phyloP scores from a whole-genome alignment of 2,113 vertebrate species.

The Clarias gariepinus region DNA sequence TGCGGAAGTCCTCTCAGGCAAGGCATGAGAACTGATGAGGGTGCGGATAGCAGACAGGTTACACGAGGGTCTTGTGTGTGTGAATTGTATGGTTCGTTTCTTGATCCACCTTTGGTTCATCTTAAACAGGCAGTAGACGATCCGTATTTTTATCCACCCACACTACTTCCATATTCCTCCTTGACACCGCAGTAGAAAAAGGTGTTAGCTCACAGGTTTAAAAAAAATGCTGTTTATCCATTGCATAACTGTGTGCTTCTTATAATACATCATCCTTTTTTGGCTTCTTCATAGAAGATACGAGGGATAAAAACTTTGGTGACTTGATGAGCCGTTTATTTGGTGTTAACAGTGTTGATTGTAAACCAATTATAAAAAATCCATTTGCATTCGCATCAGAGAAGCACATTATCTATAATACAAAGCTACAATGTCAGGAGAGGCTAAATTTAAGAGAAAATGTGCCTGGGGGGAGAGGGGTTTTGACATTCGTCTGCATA shows the following conservation, averaged over 20 bases:
- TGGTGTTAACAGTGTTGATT: constrained; percentile 39
- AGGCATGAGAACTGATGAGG: constrained; percentile 43
- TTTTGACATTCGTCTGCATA: constrained; percentile 32
- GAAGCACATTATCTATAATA: constrained; percentile 47
- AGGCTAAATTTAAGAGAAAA: constrained; percentile 35
- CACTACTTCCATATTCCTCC: constrained; percentile 37
- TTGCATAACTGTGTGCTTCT: constrained; percentile 16
- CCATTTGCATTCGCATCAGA: constrained; percentile 48
- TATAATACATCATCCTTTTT: constrained; percentile 39
- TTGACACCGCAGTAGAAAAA: constrained; percentile 32
- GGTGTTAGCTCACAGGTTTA: background rate
- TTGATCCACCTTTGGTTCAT: constrained; percentile 26
- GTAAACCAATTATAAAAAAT: constrained; percentile 49
- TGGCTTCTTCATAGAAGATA: constrained; percentile 8
- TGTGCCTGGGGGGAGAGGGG: background rate
- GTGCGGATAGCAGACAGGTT: constrained; percentile 22
- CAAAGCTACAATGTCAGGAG: constrained; percentile 33
- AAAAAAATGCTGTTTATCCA: constrained; percentile 15
- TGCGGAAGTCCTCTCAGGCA: constrained; percentile 38
- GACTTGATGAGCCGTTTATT: constrained; percentile 4
- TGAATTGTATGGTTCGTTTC: background rate
- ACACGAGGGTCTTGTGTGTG: constrained; percentile 31
- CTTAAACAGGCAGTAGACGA: constrained; percentile 34
- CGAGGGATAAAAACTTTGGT: background rate
- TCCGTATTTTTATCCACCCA: constrained; percentile 38